phyloP scores from a whole-genome alignment of 1,140 invertebrate species.

The Meteorus sp. region DNA sequence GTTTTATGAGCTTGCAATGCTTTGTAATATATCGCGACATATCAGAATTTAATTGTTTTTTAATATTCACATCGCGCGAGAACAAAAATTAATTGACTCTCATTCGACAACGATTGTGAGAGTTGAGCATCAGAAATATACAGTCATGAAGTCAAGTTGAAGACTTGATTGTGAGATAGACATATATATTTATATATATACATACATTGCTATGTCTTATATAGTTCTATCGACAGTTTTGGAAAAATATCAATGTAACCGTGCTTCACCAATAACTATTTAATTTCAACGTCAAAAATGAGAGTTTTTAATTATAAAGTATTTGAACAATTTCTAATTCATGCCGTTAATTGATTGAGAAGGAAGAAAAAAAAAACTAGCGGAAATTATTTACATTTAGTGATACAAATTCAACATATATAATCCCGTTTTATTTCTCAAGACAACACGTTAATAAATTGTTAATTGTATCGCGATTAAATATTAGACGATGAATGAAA shows the following conservation, averaged over 20 bases:
- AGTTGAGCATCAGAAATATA: no score
- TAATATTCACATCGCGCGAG: no score
- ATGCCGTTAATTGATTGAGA: background rate
- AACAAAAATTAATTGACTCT: slow-evolving; percentile 2
- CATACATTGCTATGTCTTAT: slow-evolving; percentile 14
- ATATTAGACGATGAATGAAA: background rate
- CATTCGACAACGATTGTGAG: no score
- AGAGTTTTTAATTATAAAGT: background rate
- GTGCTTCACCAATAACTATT: slow-evolving; percentile 12
- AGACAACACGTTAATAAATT: no score
- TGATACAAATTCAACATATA: no score
- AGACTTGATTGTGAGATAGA: no score
- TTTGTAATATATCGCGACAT: no score
- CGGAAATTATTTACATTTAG: background rate
- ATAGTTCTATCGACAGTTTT: slow-evolving; percentile 1
- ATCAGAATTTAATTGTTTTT: no score
- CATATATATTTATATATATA: slow-evolving; percentile 18
- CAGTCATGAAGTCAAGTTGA: no score
- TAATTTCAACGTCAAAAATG: background rate
- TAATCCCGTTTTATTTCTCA: no score
- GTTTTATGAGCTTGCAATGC: slow-evolving; percentile 8
- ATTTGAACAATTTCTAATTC: background rate
- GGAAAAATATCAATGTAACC: slow-evolving; percentile 15
- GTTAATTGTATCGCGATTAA: no score
- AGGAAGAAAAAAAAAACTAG: background rate